Percentiles rank a stretch among this genome's conserved stretches.
These are phyloP conservation scores for Anolis carolinensis DNA, from an alignment of 2,113 vertebrate species.

Conservation along the genomic window DNA sequence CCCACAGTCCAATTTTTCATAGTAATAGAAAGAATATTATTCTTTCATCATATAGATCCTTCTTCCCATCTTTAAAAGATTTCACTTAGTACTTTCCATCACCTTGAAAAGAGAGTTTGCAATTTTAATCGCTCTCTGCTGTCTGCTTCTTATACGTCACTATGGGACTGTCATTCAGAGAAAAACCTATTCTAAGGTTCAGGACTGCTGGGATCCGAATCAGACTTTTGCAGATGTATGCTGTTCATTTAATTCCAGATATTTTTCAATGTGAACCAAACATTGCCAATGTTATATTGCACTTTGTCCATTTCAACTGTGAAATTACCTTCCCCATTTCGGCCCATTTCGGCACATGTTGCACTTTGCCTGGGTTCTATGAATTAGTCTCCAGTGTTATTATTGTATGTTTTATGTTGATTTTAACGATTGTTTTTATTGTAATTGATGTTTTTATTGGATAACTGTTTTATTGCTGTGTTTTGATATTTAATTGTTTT, in stretches of 20 bases:
- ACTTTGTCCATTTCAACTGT: no score
- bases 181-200: conserved; percentile 47
- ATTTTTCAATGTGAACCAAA: conserved; percentile 11
- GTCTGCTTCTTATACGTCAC: conserved; percentile 67
- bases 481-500: no score
- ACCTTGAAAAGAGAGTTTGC: conserved; percentile 70
- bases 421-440: no score
- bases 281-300: no score
- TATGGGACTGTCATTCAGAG: conserved; percentile 61
- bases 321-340: no score
- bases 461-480: no score
- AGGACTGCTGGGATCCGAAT: conserved; percentile 1
- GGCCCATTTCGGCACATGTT: no score
- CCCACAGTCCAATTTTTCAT: background rate
- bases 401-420: no score
- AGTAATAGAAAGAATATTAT: conserved; percentile 32
- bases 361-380: no score
- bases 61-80: conserved; percentile 56
- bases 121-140: conserved; percentile 73
- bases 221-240: conserved; percentile 4
- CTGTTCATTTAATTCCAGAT: background rate
- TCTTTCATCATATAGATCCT: conserved; percentile 37
- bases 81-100: conserved; percentile 71
- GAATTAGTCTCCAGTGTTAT: no score
- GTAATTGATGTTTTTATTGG: no score